Evolutionary conservation across 2,888 invertebrate genomes (phyloP).

Genomic region (Athripsodes cinereus): DNA sequence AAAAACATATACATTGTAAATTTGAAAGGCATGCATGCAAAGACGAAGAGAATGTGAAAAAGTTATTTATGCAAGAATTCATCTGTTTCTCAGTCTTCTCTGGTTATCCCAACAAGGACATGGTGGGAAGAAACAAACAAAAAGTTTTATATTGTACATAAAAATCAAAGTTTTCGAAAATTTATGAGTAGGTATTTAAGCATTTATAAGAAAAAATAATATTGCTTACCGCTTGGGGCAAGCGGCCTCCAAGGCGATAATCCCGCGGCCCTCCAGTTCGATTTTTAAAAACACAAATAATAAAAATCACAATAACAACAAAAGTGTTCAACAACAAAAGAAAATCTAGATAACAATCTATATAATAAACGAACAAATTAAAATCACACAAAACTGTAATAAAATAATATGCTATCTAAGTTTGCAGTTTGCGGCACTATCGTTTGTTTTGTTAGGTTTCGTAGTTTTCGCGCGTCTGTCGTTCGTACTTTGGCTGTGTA

Average conservation of each 20-base stretch:
- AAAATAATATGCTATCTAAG: no score
- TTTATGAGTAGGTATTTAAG: no score
- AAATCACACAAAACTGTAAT: neutral
- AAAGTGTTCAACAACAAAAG: neutral
- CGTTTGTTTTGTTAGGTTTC: neutral
- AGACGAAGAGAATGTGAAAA: no score
- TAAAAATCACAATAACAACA: neutral
- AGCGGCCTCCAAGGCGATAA: conserved; percentile 2
- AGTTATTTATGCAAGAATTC: no score
- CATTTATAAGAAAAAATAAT: no score
- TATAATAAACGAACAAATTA: neutral
- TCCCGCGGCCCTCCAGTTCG: conserved; percentile 7
- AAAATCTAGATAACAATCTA: neutral
- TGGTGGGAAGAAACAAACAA: neutral
- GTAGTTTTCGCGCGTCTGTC: neutral
- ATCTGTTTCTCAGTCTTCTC: no score
- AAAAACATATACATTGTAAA: no score
- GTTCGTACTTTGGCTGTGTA: neutral
- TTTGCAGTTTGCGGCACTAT: no score
- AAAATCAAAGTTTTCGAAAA: no score
- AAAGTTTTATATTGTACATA: no score
- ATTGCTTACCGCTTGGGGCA: conserved; percentile 5
- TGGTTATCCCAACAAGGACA: no score
- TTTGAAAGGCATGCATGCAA: no score
- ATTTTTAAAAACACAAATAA: neutral